Percentiles rank a stretch among this genome's conserved stretches.
Evolutionary conservation across 2,888 invertebrate genomes (phyloP).

Genomic region (Cetonia aurata): DNA sequence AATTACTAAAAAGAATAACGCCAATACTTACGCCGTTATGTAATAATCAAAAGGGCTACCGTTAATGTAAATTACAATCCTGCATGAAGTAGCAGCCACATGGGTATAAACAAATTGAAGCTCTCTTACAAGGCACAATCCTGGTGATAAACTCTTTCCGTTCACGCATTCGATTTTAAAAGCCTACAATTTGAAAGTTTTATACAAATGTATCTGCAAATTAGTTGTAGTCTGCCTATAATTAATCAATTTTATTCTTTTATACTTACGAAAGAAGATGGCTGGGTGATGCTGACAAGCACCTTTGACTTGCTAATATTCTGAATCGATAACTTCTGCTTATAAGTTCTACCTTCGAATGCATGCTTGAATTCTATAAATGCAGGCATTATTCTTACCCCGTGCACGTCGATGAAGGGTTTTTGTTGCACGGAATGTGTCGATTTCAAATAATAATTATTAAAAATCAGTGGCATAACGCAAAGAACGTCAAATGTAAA

Average conservation of each 20-base stretch:
- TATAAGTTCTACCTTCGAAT: slow-evolving; percentile 43
- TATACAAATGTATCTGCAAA: neutral
- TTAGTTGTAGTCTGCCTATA: no score
- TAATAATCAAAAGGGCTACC: slow-evolving; percentile 24
- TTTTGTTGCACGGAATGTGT: neutral
- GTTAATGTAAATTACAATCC: slow-evolving; percentile 37
- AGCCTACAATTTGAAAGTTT: slow-evolving; percentile 2
- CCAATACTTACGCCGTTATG: slow-evolving; percentile 27
- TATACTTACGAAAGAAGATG: slow-evolving; percentile 40
- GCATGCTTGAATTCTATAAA: slow-evolving; percentile 37
- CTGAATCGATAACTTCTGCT: slow-evolving; percentile 30
- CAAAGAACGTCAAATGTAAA: neutral
- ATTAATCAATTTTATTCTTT: no score
- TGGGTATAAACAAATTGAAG: slow-evolving; percentile 27
- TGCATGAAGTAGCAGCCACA: neutral
- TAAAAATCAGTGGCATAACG: slow-evolving; percentile 9
- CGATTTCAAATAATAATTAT: neutral
- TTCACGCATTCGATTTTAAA: slow-evolving; percentile 21
- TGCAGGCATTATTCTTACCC: slow-evolving; percentile 42
- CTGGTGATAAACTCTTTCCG: slow-evolving; percentile 35
- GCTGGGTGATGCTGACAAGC: slow-evolving; percentile 31
- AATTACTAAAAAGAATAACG: neutral
- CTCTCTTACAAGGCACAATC: slow-evolving; percentile 34
- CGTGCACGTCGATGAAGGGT: slow-evolving; percentile 19
- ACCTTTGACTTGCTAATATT: slow-evolving; percentile 40